Evolutionary conservation across 1,140 invertebrate genomes (phyloP).

Genomic region (Nasonia giraulti): DNA sequence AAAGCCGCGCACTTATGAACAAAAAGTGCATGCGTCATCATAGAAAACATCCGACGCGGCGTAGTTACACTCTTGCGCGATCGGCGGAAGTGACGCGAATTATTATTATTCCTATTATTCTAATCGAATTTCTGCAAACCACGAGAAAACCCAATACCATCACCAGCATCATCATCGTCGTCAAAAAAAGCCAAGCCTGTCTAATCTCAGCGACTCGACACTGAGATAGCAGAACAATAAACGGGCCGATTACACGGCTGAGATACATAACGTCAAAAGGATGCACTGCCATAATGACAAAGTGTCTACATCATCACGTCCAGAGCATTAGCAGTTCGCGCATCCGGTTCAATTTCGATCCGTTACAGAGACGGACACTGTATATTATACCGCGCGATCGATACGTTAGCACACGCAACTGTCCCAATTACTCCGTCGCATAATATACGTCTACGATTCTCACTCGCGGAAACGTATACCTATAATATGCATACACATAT

Average conservation of each 20-base stretch:
- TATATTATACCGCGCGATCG: not conserved
- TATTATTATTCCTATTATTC: no score
- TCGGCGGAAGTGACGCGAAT: no score
- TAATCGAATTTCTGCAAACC: no score
- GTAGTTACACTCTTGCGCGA: no score
- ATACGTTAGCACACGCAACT: not conserved
- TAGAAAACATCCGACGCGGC: no score
- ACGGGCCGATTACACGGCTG: not conserved
- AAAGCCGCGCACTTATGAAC: no score
- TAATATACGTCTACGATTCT: not conserved
- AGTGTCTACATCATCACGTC: not conserved
- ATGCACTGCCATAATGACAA: not conserved
- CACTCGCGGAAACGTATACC: not conserved
- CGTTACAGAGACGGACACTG: not conserved
- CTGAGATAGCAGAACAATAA: no score
- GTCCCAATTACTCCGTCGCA: not conserved
- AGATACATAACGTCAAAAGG: not conserved
- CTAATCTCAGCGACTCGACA: no score
- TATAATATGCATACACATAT: not conserved
- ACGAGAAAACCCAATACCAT: no score
- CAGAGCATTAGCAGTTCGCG: not conserved
- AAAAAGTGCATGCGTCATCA: no score
- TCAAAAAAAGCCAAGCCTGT: no score
- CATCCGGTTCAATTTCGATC: constrained; percentile 41
- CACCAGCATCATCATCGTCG: no score